Base-by-base conservation (phyloP, 2,888 invertebrate genomes). In the Spodoptera littoralis region DNA sequence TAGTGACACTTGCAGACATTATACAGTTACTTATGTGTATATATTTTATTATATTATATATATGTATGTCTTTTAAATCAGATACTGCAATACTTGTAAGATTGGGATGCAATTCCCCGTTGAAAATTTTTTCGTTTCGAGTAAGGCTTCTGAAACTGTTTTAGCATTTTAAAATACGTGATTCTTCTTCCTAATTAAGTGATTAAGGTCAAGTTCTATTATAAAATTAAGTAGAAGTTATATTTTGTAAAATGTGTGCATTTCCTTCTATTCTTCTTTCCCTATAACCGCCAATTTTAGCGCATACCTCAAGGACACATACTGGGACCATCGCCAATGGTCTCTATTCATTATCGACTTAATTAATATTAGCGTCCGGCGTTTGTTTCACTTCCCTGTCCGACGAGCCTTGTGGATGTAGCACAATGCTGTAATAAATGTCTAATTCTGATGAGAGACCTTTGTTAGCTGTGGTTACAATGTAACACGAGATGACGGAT, bases 361-460 rank as follows among this genome's bases (percentile, higher is more conserved):
- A 90, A 90, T 92, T 91, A 92, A 90, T 92, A 90, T 89, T 81
- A 73, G 86, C 88, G 86, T 94, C 94, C 93, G 93, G 88, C 87
- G 88, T 93, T 94, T 94, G 94, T 94, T 87, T 87, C 77, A 86
- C 90, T 94, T 94, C 94, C 94, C 89, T 77, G 88, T 91, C 81
- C 77, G 79, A 61, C 69, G 82, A 85, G 85, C 89, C 90, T 92
- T 89, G 89, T 80, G 81, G 80, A 80, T 85, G 84, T 81, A 83
- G 86, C 86, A 92, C 93, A 93, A 93, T 92, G 87, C 90, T 88
- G 88, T 87, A 89, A 91, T 93, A 92, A 91, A 93, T 87, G 90
- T 91, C 89, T 89, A 87, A 86, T 86, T 90, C 89, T 89, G 90
- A 89, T 86, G 88, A 85, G 86, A 88, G 87, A 87, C 88, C 86